A percentile compares a stretch with the other conserved stretches of the same genome.
These are phyloP conservation scores for Thymallus thymallus DNA, from an alignment of 2,113 vertebrate genomes.

Conservation along the genomic window DNA sequence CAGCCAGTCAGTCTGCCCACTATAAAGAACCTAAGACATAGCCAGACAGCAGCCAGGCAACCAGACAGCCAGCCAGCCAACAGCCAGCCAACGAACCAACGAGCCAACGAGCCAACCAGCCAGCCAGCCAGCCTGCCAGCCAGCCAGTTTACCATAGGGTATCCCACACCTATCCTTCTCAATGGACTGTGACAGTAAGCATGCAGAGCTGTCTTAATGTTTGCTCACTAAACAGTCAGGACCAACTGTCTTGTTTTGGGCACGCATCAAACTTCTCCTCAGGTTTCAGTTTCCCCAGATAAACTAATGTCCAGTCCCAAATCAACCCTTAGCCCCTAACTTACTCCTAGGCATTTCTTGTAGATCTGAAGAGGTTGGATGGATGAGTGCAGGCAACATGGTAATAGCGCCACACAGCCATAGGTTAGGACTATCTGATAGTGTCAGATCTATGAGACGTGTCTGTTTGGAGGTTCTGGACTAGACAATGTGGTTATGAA, in stretches of 20 bases:
- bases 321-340: no score
- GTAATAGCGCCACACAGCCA: no score
- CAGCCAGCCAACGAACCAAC: no score
- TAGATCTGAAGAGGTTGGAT: neutral
- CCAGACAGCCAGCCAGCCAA: no score
- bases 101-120: no score
- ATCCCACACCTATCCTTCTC: neutral
- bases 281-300: neutral
- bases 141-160: neutral
- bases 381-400: no score
- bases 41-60: no score
- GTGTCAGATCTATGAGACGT: neutral
- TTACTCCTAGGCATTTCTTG: neutral
- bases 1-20: neutral
- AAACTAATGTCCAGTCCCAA: no score
- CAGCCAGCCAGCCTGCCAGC: no score
- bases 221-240: neutral
- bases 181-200: conserved; percentile 16
- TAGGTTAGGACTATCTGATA: no score
- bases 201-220: conserved; percentile 9
- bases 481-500: neutral
- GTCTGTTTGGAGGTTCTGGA: neutral
- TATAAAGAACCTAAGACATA: no score
- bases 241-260: neutral
- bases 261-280: neutral